phyloP scores from a whole-genome alignment of 2,797 vertebrate genomes.

The Tolypeutes matacus region DNA sequence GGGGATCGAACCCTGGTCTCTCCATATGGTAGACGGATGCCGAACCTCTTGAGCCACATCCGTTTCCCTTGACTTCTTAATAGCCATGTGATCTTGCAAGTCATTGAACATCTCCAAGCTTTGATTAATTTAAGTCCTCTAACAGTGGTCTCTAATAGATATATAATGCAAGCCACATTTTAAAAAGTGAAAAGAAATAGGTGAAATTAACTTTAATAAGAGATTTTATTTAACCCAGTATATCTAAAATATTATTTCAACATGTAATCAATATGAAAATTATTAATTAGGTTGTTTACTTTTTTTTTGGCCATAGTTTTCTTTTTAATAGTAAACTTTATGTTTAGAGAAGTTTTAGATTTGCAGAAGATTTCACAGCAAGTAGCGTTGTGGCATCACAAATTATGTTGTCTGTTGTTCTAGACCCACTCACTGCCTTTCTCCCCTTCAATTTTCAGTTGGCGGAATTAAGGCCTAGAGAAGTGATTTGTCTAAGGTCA shows the following conservation, averaged over 20 bases:
- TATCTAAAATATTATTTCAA: constrained; percentile 48
- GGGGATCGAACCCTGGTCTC: no score
- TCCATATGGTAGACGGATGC: no score
- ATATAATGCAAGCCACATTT: background rate
- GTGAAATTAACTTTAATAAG: no score
- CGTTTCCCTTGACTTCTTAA: background rate
- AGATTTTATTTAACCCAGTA: no score
- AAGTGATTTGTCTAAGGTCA: constrained; percentile 78
- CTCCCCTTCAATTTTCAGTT: constrained; percentile 25
- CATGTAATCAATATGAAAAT: background rate
- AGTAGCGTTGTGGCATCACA: background rate
- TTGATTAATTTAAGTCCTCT: constrained; percentile 53
- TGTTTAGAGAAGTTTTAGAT: no score
- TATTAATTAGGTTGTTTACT: background rate
- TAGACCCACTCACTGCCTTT: background rate
- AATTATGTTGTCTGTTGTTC: background rate
- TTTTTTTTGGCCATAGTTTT: background rate
- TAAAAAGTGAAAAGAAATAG: no score
- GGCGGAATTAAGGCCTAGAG: constrained; percentile 39
- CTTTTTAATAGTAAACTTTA: no score
- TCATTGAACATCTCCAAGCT: background rate
- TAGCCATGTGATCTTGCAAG: constrained; percentile 11
- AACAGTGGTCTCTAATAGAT: background rate
- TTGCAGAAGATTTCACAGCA: no score
- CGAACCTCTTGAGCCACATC: no score